Base-by-base conservation (phyloP, 2,797 vertebrate genomes). In the Threskiornis aethiopicus region DNA sequence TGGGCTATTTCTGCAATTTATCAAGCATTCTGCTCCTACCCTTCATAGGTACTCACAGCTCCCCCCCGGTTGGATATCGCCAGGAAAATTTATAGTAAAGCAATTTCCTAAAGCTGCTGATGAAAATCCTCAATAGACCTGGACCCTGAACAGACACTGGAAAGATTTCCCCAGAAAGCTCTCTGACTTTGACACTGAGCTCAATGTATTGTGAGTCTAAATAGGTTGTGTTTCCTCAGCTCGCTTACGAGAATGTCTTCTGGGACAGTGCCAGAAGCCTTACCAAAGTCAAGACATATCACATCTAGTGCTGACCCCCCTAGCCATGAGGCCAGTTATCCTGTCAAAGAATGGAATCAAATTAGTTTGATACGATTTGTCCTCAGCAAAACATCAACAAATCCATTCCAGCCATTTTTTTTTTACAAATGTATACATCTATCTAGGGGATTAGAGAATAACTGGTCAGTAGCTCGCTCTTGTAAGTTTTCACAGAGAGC, bases 231-330 rank as follows among this genome's bases (percentile, higher is more conserved):
- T 47, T 89, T 83, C 89, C 71, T 87, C 13, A 2, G 89, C 72
- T 80, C 0, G 1, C 31, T 87, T 79, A 87, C 0, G 1, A 66
- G 75, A 82, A 77, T 61, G 20, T 76, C 92, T 89, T 73, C 78
- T 94, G 90, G 81, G 92, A 91, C 73, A 92, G 59, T 41, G 93
- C 93, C 93, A 95, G 95, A 87, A 94, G 92, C 92, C n/a, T 64
- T 58, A 87, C 78, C 78, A 52, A 91, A 94, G 93, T 87, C 96
- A 97, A 85, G 95, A 67, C 28, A 10, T 64, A 92, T 91, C 92
- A 89, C 87, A 92, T 92, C 90, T 55, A 89, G 52, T 16, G 57
- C 78, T 90, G 47, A 55, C 21, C 39, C 75, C 26, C 47, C 20
- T 1, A 67, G 91, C 78, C 29, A 73, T 0, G 1, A 92, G 81